phyloP scores from a whole-genome alignment of 2,888 invertebrate genomes.

The Agrotis segetum region DNA sequence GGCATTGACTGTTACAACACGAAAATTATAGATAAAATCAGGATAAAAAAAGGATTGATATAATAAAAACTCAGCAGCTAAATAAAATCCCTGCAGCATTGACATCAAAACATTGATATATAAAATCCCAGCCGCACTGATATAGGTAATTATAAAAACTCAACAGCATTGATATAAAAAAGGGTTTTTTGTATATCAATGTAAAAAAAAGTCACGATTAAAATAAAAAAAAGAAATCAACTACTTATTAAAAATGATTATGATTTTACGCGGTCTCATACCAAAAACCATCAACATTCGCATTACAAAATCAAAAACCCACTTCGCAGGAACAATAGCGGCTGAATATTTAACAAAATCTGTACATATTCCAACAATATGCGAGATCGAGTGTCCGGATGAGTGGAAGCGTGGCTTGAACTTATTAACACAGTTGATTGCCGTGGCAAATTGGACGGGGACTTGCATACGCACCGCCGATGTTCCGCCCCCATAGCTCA shows the following conservation, averaged over 20 bases:
- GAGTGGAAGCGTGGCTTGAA: slow-evolving; percentile 72
- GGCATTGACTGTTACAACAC: too few species aligned
- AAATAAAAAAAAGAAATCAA: background rate
- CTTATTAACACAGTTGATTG: slow-evolving; percentile 84
- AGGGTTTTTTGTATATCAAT: too few species aligned
- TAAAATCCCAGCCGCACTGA: too few species aligned
- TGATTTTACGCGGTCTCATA: background rate
- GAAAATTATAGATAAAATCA: too few species aligned
- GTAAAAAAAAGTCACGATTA: too few species aligned
- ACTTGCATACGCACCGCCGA: slow-evolving; percentile 72
- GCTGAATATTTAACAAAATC: slow-evolving; percentile 40
- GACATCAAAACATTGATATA: too few species aligned
- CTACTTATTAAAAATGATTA: too few species aligned
- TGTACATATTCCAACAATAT: slow-evolving; percentile 36
- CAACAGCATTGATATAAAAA: too few species aligned
- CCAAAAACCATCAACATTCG: slow-evolving; percentile 6
- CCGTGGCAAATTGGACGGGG: slow-evolving; percentile 81
- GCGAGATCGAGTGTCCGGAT: slow-evolving; percentile 68
- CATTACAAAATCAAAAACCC: slow-evolving; percentile 25
- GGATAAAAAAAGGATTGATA: too few species aligned
- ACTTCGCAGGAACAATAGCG: slow-evolving; percentile 26
- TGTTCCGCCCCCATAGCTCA: slow-evolving; percentile 59
- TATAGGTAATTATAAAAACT: too few species aligned
- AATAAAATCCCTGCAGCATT: too few species aligned
- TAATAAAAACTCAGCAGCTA: too few species aligned